Evolutionary conservation across 2,113 vertebrate genomes (phyloP), one percentile per base, ranked within the genome.

Genomic region (Cyprinodon variegatus): DNA sequence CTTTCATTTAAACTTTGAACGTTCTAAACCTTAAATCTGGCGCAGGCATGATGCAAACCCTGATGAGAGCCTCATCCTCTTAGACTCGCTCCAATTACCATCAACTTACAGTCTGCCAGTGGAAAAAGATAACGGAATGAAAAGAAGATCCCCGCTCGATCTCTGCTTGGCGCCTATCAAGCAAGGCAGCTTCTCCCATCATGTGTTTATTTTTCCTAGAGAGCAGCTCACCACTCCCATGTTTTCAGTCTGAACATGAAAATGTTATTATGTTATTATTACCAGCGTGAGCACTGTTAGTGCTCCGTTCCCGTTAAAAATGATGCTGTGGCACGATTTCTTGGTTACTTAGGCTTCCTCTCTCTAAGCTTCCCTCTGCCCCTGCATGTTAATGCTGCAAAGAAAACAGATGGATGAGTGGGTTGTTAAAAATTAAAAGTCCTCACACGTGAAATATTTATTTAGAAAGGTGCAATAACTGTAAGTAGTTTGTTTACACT

Each of bases 71-170:
- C 80, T 85, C 68, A 90, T 91, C 90, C 86, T 88, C 85, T 90
- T 91, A 90, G 86, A 83, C 78, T 86, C 76, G 46, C 82, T 88
- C 65, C 85, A 90, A 86, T 91, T 90, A 89, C 70, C 81, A 78
- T 85, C 84, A 77, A 70, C 83, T 88, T 80, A 83, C 83, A 83
- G 78, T 76, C 87, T 89, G 87, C 79, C 82, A 86, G 83, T 75
- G 74, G 29, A 65, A 84, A 76, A 83, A 74, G 87, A 90, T 87
- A 87, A 88, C 77, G 14, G 60, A 83, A 74, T 76, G 72, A 78
- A 82, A 89, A 83, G 77, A 79, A 85, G 71, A 82, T 87, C 65
- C 78, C 46, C 45, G 2, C 70, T 78, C 78, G 77, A 70, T 83
- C 85, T 80, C 71, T 66, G 74, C 79, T 84, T 72, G 77, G 78